Evolutionary conservation across 2,888 invertebrate species (phyloP), one percentile per base, ranked within the genome.

Genomic region (Luffia ferchaultella): DNA sequence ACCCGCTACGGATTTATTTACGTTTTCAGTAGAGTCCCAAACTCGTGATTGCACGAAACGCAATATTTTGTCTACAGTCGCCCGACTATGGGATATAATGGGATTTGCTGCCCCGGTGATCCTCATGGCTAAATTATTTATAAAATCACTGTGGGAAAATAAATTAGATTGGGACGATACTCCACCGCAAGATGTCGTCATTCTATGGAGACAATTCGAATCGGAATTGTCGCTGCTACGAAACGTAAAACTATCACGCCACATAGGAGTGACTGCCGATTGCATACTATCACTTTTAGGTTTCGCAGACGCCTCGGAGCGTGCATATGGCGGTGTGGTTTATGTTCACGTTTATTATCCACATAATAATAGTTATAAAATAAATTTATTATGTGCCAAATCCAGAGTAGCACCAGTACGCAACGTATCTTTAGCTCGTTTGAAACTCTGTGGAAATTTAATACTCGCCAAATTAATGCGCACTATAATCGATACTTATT

Each of bases 41-140:
- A 15, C 19, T 3, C 20, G 16, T n/a, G 46, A 41, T 16, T 57
- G 55, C 42, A 57, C 55, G n/a, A 57, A 57, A 45, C 55, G 56
- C 9, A 42, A 19, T 12, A 58, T 58, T 3, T 42, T 58, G 16
- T 57, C 52, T 2, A 45, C 46, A 16, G 18, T 51, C 12, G 44
- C 43, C 17, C 40, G 47, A n/a, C 17, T 43, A 9, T 47, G n/a
- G 7, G 18, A 48, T 30, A 7, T 42, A 16, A 42, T 20, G 15
- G 51, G 47, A 9, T 46, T 16, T 12, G 18, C 15, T 15, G 43
- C 43, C 16, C 51, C 44, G 2, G 44, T 30, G 2, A 44, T 51
- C 12, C 30, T 51, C 17, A 20, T 16, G n/a, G 51, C 51, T 15
- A 51, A 51, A 51, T 30, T 47, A 43, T 16, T 51, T 16, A 18